phyloP scores from a whole-genome alignment of 2,113 vertebrate genomes.

The Brachirus orientalis region DNA sequence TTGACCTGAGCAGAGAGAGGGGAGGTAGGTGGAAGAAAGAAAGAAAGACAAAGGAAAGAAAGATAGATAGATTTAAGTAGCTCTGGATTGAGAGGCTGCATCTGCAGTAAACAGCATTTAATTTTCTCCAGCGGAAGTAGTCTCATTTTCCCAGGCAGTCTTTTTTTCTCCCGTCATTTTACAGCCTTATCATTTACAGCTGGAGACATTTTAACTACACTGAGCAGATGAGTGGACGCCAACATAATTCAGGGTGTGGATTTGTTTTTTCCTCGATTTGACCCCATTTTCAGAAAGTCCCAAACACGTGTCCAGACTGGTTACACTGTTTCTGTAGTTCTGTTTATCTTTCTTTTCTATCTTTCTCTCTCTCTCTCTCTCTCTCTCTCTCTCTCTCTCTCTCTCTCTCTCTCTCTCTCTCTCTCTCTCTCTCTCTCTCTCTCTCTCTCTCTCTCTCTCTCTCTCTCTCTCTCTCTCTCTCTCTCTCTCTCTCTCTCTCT shows the following conservation, averaged over 20 bases:
- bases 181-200: conserved; percentile 56
- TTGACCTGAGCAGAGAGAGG: conserved; percentile 41
- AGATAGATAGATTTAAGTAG: not conserved
- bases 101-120: conserved; percentile 40
- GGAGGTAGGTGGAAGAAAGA: conserved; percentile 31
- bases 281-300: conserved; percentile 53
- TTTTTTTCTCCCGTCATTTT: conserved; percentile 49
- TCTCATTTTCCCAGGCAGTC: conserved; percentile 46
- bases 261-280: conserved; percentile 38
- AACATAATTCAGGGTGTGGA: conserved; percentile 35
- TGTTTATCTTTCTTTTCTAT: conserved; percentile 31
- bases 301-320: conserved; percentile 35
- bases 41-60: conserved; percentile 1
- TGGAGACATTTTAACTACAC: conserved; percentile 51
- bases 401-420: not conserved
- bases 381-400: conserved; percentile 7
- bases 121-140: conserved; percentile 45
- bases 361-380: not conserved
- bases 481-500: conserved; percentile 7
- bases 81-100: conserved; percentile 3
- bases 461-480: conserved; percentile 17
- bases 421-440: conserved; percentile 12
- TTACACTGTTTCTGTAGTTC: conserved; percentile 16
- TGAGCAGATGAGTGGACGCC: conserved; percentile 25
- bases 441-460: not conserved